These are phyloP conservation scores for Coecobrya sp. DNA, from an alignment of 2,888 invertebrate genomes.

Conservation along the genomic window DNA sequence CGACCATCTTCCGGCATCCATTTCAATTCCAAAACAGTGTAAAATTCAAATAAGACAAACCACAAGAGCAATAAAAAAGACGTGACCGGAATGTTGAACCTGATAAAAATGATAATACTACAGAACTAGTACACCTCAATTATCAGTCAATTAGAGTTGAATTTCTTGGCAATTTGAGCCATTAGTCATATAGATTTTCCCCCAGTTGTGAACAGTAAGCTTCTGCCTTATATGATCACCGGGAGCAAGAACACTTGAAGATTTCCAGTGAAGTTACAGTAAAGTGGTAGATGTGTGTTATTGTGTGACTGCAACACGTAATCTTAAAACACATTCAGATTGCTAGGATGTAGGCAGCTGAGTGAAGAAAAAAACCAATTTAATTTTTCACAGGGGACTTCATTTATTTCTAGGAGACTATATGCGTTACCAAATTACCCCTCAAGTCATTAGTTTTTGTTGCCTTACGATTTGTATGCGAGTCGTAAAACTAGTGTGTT, in stretches of 20 bases:
- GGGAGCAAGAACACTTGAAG: too few relatives aligned
- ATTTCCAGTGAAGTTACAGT: too few relatives aligned
- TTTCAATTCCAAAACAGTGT: conserved; percentile 43
- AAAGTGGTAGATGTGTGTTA: too few relatives aligned
- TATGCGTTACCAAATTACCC: neutral
- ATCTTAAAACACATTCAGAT: too few relatives aligned
- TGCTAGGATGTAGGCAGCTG: neutral
- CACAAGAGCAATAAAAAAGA: conserved; percentile 47
- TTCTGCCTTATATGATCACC: too few relatives aligned
- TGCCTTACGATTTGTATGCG: neutral
- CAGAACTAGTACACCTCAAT: conserved; percentile 42
- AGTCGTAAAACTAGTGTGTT: neutral
- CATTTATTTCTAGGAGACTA: neutral
- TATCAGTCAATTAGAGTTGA: conserved; percentile 69
- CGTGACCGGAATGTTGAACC: conserved; percentile 49
- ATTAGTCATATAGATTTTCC: conserved; percentile 31
- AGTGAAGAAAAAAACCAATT: conserved; percentile 24
- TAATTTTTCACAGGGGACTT: conserved; percentile 26
- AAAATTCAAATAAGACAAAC: conserved; percentile 61
- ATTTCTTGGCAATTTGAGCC: conserved; percentile 51
- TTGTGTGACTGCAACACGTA: too few relatives aligned
- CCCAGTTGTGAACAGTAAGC: neutral
- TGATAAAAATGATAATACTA: conserved; percentile 34
- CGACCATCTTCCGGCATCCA: neutral
- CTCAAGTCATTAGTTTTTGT: neutral